phyloP scores from a whole-genome alignment of 2,888 invertebrate species.

The Tipula lateralis region DNA sequence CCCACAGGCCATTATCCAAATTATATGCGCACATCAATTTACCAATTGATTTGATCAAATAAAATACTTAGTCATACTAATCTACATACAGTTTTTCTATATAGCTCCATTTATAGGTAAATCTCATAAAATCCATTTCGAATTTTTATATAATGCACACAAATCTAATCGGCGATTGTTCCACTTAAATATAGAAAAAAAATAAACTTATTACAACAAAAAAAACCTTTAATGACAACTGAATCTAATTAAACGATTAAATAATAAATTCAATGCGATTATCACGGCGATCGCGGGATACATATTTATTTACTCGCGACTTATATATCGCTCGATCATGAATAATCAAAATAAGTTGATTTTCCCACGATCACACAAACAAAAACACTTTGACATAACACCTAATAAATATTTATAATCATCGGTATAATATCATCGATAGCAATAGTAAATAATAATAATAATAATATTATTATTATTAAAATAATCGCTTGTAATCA shows the following conservation, averaged over 20 bases:
- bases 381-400: constrained; percentile 20
- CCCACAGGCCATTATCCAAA: no score
- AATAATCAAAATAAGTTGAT: not conserved
- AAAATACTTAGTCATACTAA: not conserved
- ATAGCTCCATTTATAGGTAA: not conserved
- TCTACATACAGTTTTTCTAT: not conserved
- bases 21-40: not conserved
- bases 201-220: no score
- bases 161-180: not conserved
- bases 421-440: not conserved
- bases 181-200: not conserved
- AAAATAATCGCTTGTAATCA: constrained; percentile 24
- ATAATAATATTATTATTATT: not conserved
- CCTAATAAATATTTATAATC: constrained; percentile 15
- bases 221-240: not conserved
- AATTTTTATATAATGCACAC: not conserved
- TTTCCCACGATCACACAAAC: constrained; percentile 2
- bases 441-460: not conserved
- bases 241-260: not conserved
- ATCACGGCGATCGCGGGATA: not conserved
- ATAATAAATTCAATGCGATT: not conserved
- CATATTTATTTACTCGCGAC: not conserved
- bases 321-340: not conserved
- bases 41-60: not conserved
- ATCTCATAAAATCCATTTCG: not conserved